Conservation (phyloP, 30 jellyfish, hydroid and myxozoan genomes). For the Phacellophora camtschatica region DNA sequence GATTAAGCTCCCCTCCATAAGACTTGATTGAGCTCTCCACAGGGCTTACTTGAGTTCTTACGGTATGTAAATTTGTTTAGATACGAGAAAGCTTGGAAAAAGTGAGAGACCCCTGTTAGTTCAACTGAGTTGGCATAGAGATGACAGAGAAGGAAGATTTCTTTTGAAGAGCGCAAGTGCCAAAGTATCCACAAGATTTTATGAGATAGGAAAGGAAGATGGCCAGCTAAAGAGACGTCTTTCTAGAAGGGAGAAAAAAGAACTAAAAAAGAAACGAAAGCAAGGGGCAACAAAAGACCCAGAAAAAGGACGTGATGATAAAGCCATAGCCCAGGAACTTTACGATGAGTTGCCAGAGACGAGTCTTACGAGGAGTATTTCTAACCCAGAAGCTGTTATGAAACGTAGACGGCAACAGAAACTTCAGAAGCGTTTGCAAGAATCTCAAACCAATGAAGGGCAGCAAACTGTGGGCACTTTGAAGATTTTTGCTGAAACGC, state of each 20-base stretch:
- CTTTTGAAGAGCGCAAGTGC: conserved; percentile 85
- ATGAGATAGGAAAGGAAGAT: conserved; percentile 78
- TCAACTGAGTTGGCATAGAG: conserved; percentile 96
- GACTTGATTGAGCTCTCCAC: no score
- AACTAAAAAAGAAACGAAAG: conserved; percentile 75
- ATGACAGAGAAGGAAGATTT: conserved; percentile 97
- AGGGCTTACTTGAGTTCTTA: no score
- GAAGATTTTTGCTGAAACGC: conserved; percentile 93
- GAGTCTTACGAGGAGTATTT: conserved; percentile 82
- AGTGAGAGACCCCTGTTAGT: conserved; percentile 84
- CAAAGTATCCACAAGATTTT: conserved; percentile 67
- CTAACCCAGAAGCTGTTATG: conserved; percentile 97
- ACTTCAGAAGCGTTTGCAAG: conserved; percentile 83
- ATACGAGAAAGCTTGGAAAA: conserved; percentile 68
- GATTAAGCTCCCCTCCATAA: no score
- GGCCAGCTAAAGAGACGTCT: conserved; percentile 84
- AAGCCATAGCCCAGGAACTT: conserved; percentile 71
- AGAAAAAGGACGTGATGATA: conserved; percentile 51
- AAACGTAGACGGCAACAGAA: conserved; percentile 92
- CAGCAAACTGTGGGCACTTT: conserved; percentile 94
- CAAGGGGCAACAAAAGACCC: conserved; percentile 44
- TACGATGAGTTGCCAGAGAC: conserved; percentile 91
- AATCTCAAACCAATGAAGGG: conserved; percentile 75
- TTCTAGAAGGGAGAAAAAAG: conserved; percentile 88
- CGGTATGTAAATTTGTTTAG: no score